Evolutionary conservation across 2,797 vertebrate species (phyloP).

Genomic region (Scomberomorus guttatus): DNA sequence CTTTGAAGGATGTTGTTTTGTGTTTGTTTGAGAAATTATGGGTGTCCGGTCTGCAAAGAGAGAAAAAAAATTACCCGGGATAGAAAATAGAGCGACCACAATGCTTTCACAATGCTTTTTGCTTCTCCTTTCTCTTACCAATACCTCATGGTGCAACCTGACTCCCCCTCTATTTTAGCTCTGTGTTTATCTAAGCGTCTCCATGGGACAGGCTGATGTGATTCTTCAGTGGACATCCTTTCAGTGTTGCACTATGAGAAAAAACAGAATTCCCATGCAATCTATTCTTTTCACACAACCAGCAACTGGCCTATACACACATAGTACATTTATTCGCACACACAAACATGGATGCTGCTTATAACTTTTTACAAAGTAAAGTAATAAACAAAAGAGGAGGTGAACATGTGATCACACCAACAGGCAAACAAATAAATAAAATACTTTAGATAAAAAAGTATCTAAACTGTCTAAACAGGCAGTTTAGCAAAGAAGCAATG

Average conservation of each 20-base stretch:
- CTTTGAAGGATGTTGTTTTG: constrained; percentile 80
- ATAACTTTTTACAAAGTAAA: background rate
- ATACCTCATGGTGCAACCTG: constrained; percentile 80
- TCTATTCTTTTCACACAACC: constrained; percentile 73
- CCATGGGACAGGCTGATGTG: constrained; percentile 79
- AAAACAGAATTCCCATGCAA: constrained; percentile 81
- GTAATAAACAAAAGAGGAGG: background rate
- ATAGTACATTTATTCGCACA: constrained; percentile 24
- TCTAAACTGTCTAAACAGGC: background rate
- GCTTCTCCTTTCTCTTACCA: constrained; percentile 81
- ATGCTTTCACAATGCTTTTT: constrained; percentile 84
- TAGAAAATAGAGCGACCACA: constrained; percentile 83
- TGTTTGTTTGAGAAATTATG: constrained; percentile 85
- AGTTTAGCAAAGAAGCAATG: background rate
- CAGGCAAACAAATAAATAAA: background rate
- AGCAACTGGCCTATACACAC: constrained; percentile 58
- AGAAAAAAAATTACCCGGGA: constrained; percentile 64
- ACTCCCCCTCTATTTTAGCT: constrained; percentile 81
- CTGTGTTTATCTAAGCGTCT: constrained; percentile 87
- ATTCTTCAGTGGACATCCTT: constrained; percentile 83
- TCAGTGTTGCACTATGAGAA: constrained; percentile 75
- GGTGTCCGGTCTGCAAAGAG: constrained; percentile 80
- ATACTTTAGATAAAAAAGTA: background rate
- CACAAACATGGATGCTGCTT: background rate
- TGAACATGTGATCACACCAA: background rate